Base-by-base conservation (phyloP, 2,113 vertebrate genomes). In the Grammomys surdaster region DNA sequence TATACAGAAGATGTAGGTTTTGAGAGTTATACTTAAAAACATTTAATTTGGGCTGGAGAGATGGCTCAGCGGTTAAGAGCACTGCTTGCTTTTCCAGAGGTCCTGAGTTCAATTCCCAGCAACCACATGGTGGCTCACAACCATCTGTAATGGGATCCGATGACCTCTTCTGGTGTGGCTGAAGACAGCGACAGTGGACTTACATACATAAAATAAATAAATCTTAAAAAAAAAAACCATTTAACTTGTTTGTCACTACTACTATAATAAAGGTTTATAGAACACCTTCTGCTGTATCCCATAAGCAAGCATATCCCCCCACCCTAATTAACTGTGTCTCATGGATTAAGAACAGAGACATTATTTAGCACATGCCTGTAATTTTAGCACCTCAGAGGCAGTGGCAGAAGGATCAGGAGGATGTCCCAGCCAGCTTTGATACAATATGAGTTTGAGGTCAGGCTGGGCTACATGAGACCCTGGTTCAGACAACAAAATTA, bases 171-270 rank as follows among this genome's bases (percentile, higher is more conserved):
- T 40, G 40, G 40, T 40, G 40, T 40, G 40, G 2, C 40, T 40
- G 40, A 40, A 40, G 40, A 40, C 40, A 40, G 40, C 40, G 40
- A 40, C 40, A 40, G 40, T 40, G 40, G 40, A 40, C 40, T 40
- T 2, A 40, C 40, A 40, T 40, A 40, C 40, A 40, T 40, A 40
- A 40, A 40, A 40, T 40, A 40, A 40, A 40, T 40, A 40, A 40
- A 40, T 40, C 40, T 40, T 40, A 40, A 40, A 40, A 40, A 40
- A 40, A 40, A n/a, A 3, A 86, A 88, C 26, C 3, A 93, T 56
- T 97, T 94, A 76, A 88, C 88, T 94, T 96, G 81, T 54, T 90
- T 2, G 84, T 90, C 11, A 76, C 40, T 88, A 0, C 89, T 46
- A 81, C 56, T 72, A 4, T 72, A 82, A n/a, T 90, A 93, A 63